Evolutionary conservation across 2,113 vertebrate genomes (phyloP), one percentile per base, ranked within the genome.

Genomic region (Rallus limicola): DNA sequence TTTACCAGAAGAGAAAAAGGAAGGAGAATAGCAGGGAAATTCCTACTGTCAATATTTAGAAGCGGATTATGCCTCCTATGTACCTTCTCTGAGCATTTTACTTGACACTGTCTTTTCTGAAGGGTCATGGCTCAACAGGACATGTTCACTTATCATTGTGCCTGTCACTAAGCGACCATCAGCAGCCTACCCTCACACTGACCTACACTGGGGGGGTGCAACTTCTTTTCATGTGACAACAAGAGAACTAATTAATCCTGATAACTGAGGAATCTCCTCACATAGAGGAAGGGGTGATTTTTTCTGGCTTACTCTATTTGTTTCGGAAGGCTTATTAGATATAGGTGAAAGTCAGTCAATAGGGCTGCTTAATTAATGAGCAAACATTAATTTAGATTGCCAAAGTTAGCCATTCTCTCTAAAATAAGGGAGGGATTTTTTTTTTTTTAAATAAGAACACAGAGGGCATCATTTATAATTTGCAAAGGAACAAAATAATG

Each of bases 201-300:
- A 98, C 97, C 97, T 97, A 96, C 79, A 95, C 38, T 75, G 88
- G 58, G 91, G 75, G 75, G 16, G 67, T 82, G 86, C 56, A 90
- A 70, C 95, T 97, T 90, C 97, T 98, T 98, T 96, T 97, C 96
- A 77, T 96, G 94, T 94, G 97, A 88, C 95, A 92, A 97, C 97
- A 89, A 98, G 95, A 86, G 91, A 97, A 96, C 96, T 97, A 97
- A 97, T 97, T 95, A 97, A 97, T 96, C 90, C 88, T 97, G 79
- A 92, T 82, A 82, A 95, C 88, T 91, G 79, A 96, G 77, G 93
- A 97, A 94, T 95, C 95, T 95, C 90, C 74, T 91, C 80, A 89
- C 38, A 3, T 28, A 86, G 50, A 52, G 74, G 89, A 95, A 78
- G 44, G 63, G 58, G 38, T 75, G 50, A 48, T 82, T 80, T 85